A percentile compares a stretch with the other conserved stretches of the same genome.
Evolutionary conservation across 2,113 vertebrate species (phyloP).

Genomic region (Silurus meridionalis): DNA sequence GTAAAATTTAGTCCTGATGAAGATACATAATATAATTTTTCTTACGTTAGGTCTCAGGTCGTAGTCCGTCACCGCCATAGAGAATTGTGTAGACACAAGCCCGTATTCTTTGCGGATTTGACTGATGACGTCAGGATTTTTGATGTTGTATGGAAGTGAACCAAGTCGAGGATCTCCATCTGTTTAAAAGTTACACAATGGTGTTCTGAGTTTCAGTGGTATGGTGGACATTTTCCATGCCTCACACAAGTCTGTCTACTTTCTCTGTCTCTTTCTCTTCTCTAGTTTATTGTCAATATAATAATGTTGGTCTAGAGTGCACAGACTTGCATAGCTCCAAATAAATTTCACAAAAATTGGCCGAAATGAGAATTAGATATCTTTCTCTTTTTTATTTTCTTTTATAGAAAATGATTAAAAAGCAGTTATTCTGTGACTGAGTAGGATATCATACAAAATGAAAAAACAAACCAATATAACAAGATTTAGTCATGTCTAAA

Average conservation of each 20-base stretch:
- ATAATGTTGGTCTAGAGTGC: not conserved
- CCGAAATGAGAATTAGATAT: not conserved
- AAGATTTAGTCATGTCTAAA: not conserved
- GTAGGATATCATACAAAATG: not conserved
- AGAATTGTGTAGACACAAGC: conserved; percentile 69
- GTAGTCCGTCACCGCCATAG: conserved; percentile 75
- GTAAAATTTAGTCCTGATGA: not conserved
- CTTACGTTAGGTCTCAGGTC: conserved; percentile 71
- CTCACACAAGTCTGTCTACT: not conserved
- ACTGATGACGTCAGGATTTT: conserved; percentile 61
- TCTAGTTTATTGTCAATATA: no score
- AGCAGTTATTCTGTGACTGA: not conserved
- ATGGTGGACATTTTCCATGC: not conserved
- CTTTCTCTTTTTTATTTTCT: no score
- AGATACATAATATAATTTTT: not conserved
- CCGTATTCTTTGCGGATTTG: conserved; percentile 69
- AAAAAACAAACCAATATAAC: not conserved
- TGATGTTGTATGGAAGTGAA: conserved; percentile 51
- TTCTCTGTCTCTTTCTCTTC: not conserved
- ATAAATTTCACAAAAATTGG: no score
- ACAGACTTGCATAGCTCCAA: not conserved
- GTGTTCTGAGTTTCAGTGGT: not conserved
- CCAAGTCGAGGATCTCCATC: conserved; percentile 62
- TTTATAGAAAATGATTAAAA: no score
- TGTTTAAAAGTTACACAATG: conserved; percentile 52